phyloP scores from a whole-genome alignment of 2,888 invertebrate species.

The Volucella inanis region DNA sequence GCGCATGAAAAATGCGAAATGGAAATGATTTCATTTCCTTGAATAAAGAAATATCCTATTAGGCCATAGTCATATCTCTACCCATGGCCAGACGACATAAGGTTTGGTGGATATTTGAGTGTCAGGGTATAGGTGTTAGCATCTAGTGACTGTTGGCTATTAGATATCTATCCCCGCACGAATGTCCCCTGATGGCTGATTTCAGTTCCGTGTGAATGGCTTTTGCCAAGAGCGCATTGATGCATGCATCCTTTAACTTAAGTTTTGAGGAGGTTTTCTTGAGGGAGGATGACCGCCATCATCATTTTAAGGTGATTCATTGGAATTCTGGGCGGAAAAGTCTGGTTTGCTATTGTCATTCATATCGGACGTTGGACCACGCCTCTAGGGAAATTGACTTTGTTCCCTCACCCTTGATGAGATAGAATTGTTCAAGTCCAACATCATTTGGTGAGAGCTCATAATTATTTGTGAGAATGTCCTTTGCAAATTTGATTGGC shows the following conservation, averaged over 20 bases:
- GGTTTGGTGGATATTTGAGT: conserved; percentile 29
- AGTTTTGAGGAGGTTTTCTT: conserved; percentile 55
- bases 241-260: conserved; percentile 66
- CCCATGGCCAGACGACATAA: conserved; percentile 37
- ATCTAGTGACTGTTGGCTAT: too few relatives aligned
- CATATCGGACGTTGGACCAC: conserved; percentile 57
- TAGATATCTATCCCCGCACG: background rate
- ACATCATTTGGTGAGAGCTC: conserved; percentile 32
- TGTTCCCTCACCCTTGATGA: conserved; percentile 23
- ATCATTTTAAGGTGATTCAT: conserved; percentile 45
- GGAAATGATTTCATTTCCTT: conserved; percentile 74
- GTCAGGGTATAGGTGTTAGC: conserved; percentile 1
- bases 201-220: conserved; percentile 47
- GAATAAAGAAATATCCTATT: conserved; percentile 56
- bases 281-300: conserved; percentile 24
- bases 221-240: conserved; percentile 55
- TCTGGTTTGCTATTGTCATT: conserved; percentile 49
- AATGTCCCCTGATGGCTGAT: conserved; percentile 12
- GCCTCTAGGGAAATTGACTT: conserved; percentile 65
- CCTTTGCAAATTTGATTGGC: conserved; percentile 50
- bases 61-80: background rate
- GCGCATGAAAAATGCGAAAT: conserved; percentile 70
- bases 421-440: conserved; percentile 14
- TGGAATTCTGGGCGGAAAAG: conserved; percentile 20
- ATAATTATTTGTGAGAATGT: conserved; percentile 45